A percentile compares a stretch with the other conserved stretches of the same genome.
These are phyloP conservation scores for Drosophila saltans DNA, from an alignment of 1,140 invertebrate genomes.

Conservation along the genomic window DNA sequence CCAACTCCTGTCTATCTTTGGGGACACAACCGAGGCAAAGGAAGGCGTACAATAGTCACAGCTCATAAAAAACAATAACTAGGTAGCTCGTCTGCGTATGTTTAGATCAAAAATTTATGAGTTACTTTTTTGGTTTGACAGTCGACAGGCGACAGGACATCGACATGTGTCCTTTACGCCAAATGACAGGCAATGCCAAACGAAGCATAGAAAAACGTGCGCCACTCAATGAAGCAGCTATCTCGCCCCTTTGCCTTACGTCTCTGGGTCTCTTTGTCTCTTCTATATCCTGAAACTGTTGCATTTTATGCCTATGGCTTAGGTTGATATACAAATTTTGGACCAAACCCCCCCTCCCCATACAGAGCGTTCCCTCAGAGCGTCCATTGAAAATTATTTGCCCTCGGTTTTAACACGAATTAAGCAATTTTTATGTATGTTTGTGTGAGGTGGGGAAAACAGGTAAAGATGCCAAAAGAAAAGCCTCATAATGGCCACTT, in stretches of 20 bases:
- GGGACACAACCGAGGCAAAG: background rate
- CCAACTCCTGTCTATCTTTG: slow-evolving; percentile 27
- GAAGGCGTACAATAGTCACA: slow-evolving; percentile 61
- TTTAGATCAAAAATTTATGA: slow-evolving; percentile 77
- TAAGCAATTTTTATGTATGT: slow-evolving; percentile 56
- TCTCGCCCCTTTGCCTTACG: background rate
- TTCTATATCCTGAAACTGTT: slow-evolving; percentile 15
- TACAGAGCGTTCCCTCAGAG: background rate
- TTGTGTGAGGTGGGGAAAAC: slow-evolving; percentile 4
- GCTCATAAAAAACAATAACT: slow-evolving; percentile 78
- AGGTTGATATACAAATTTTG: slow-evolving; percentile 64
- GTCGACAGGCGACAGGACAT: slow-evolving; percentile 47
- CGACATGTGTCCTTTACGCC: slow-evolving; percentile 70
- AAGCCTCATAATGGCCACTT: slow-evolving; percentile 68
- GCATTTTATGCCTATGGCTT: slow-evolving; percentile 71
- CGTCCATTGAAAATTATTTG: slow-evolving; percentile 61
- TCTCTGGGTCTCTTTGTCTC: background rate
- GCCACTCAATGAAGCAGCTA: background rate
- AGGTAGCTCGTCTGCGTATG: slow-evolving; percentile 33
- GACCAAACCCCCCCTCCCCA: slow-evolving; percentile 22
- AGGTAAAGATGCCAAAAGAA: slow-evolving; percentile 40
- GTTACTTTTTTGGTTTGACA: slow-evolving; percentile 39
- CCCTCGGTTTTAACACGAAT: slow-evolving; percentile 51
- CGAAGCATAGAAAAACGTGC: background rate
- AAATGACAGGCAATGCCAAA: slow-evolving; percentile 53